Evolutionary conservation across 1,140 invertebrate species (phyloP).

Genomic region (Aphaenogaster floridana): DNA sequence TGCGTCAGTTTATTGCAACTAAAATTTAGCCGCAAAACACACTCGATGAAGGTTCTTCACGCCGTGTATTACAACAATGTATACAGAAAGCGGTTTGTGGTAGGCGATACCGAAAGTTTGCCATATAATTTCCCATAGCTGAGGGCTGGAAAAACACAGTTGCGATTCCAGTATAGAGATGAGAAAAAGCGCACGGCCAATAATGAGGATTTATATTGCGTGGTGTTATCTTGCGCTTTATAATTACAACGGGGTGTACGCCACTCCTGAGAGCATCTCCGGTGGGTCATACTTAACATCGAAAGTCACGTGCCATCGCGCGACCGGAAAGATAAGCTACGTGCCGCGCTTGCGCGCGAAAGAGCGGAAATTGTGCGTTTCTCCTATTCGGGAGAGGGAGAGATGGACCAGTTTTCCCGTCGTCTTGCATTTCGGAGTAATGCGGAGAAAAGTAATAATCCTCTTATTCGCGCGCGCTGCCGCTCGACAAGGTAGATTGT

Average conservation of each 20-base stretch:
- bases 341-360: conserved; percentile 29
- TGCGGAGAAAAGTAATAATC: conserved; percentile 40
- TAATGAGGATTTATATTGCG: conserved; percentile 64
- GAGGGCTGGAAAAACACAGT: background rate
- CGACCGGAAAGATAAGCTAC: conserved; percentile 66
- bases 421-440: conserved; percentile 53
- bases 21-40: conserved; percentile 25
- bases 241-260: conserved; percentile 20
- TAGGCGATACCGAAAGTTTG: conserved; percentile 48
- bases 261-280: conserved; percentile 30
- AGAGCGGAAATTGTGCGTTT: conserved; percentile 63
- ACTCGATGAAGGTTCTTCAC: conserved; percentile 8
- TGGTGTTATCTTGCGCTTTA: conserved; percentile 63
- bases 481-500: conserved; percentile 31
- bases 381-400: conserved; percentile 39
- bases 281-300: conserved; percentile 13
- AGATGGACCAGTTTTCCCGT: conserved; percentile 12
- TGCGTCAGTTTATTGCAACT: background rate
- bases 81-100: conserved; percentile 3
- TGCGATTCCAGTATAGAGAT: conserved; percentile 10
- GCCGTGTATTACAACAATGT: background rate
- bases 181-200: conserved; percentile 44
- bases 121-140: conserved; percentile 63
- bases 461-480: conserved; percentile 36
- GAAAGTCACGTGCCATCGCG: conserved; percentile 66